A percentile compares a stretch with the other conserved stretches of the same genome.
These are phyloP conservation scores for Glaucidium brasilianum DNA, from an alignment of 2,113 vertebrate species.

Conservation along the genomic window DNA sequence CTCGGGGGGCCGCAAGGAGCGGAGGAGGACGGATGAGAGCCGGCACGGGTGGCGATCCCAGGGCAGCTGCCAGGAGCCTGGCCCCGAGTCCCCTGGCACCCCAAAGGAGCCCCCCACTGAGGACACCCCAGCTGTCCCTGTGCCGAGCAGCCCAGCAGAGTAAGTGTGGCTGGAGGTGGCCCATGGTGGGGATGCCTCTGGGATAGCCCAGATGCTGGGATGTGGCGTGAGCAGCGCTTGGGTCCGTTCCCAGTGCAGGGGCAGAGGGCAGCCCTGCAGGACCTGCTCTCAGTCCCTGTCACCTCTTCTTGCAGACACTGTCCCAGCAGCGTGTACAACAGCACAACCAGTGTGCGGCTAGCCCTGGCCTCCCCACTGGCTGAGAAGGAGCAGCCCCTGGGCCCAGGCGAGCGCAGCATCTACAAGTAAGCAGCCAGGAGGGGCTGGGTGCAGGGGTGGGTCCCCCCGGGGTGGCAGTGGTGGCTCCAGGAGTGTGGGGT, in stretches of 20 bases:
- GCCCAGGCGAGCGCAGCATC: constrained; percentile 69
- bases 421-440: constrained; percentile 82
- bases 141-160: background rate
- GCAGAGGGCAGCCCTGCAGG: background rate
- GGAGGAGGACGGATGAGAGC: constrained; percentile 85
- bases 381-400: background rate
- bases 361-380: background rate
- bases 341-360: background rate
- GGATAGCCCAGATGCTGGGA: background rate
- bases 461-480: background rate
- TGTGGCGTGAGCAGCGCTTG: accelerated
- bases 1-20: constrained; percentile 76
- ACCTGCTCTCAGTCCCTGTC: background rate
- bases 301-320: constrained; percentile 65
- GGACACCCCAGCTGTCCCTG: accelerated
- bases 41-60: constrained; percentile 78
- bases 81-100: background rate
- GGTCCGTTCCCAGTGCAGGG: background rate
- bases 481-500: background rate
- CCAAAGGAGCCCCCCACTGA: background rate
- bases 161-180: background rate
- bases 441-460: background rate
- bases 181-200: accelerated
- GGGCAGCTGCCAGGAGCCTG: constrained; percentile 56
- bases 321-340: constrained; percentile 27